Evolutionary conservation across 2,888 invertebrate species (phyloP).

Genomic region (Orthosia gothica): DNA sequence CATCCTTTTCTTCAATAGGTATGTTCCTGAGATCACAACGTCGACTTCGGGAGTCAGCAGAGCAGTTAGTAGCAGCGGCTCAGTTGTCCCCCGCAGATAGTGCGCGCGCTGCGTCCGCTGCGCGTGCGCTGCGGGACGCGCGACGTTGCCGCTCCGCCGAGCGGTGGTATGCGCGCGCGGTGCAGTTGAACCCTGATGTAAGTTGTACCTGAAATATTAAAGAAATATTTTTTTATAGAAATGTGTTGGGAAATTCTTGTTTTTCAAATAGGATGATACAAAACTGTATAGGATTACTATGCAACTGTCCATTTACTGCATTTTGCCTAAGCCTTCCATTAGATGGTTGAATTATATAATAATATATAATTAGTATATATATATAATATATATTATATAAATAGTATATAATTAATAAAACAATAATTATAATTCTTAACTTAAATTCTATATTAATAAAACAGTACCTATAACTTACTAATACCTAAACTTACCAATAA

Average conservation of each 20-base stretch:
- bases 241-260: too few relatives aligned
- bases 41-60: constrained; percentile 95
- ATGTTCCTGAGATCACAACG: constrained; percentile 96
- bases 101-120: constrained; percentile 96
- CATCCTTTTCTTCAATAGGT: constrained; percentile 90
- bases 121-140: constrained; percentile 96
- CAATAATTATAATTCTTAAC: too few relatives aligned
- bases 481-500: too few relatives aligned
- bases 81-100: constrained; percentile 95
- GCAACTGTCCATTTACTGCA: neutral
- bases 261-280: neutral
- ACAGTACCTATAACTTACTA: too few relatives aligned
- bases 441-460: too few relatives aligned
- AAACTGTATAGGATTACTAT: neutral
- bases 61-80: constrained; percentile 95
- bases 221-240: too few relatives aligned
- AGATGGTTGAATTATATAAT: neutral
- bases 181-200: constrained; percentile 92
- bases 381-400: too few relatives aligned
- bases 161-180: constrained; percentile 96
- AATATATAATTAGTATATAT: too few relatives aligned
- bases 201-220: constrained; percentile 56
- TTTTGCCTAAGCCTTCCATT: neutral
- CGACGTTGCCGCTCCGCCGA: constrained; percentile 96
- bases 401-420: too few relatives aligned